These are phyloP conservation scores for Leptopilina syphax DNA, from an alignment of 2,888 invertebrate genomes.

Conservation along the genomic window DNA sequence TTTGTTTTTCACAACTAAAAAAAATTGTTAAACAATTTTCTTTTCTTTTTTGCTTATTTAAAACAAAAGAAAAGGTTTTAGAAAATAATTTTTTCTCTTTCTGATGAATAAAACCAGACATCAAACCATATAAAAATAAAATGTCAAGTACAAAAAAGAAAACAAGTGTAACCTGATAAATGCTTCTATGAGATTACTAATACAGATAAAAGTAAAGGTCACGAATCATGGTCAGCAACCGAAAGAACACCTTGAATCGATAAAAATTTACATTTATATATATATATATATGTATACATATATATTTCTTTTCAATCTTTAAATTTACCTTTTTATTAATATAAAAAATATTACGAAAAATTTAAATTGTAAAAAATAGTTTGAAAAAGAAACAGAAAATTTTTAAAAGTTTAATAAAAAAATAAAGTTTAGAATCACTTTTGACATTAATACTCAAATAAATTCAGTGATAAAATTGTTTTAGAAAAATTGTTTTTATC, in stretches of 20 bases:
- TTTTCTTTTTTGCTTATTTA: background rate
- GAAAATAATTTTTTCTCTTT: background rate
- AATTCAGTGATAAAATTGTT: too few relatives aligned
- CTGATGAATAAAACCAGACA: background rate
- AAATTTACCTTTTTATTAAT: background rate
- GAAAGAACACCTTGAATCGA: constrained; percentile 22
- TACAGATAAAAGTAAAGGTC: constrained; percentile 31
- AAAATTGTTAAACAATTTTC: too few relatives aligned
- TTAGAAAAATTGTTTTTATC: too few relatives aligned
- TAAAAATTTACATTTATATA: constrained; percentile 5
- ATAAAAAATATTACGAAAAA: background rate
- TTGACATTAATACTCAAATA: too few relatives aligned
- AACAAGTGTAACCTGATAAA: constrained; percentile 6
- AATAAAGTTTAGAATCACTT: too few relatives aligned
- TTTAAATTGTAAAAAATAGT: too few relatives aligned
- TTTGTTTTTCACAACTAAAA: too few relatives aligned
- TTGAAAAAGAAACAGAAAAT: too few relatives aligned
- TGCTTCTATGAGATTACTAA: constrained; percentile 17
- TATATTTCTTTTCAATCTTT: background rate
- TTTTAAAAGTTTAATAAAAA: too few relatives aligned
- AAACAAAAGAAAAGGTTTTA: background rate
- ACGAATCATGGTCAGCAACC: constrained; percentile 22
- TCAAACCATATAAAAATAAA: constrained; percentile 8
- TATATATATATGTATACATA: background rate
- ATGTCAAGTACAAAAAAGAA: constrained; percentile 1